A percentile compares a stretch with the other conserved stretches of the same genome.
Conservation (phyloP, 2,888 invertebrate genomes). For the Rosalia funebris region DNA sequence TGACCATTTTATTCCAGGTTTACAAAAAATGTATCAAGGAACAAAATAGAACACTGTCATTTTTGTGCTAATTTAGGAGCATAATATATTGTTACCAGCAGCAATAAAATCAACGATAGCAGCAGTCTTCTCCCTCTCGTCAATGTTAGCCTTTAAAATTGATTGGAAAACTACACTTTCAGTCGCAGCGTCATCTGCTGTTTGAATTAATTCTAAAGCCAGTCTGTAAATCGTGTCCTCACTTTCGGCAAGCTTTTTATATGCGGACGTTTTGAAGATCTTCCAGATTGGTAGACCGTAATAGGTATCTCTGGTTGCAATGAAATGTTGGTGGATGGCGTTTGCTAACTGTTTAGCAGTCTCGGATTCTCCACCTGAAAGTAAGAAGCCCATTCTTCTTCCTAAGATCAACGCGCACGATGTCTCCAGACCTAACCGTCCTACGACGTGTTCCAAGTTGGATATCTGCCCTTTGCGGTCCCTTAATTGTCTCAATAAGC, state of each 20-base stretch:
- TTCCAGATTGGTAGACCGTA: constrained; percentile 88
- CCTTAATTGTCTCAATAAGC: constrained; percentile 71
- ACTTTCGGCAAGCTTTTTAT: constrained; percentile 75
- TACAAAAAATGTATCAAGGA: no score
- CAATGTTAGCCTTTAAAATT: constrained; percentile 77
- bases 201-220: constrained; percentile 81
- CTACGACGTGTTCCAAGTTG: constrained; percentile 78
- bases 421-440: constrained; percentile 83
- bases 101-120: constrained; percentile 88
- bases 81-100: constrained; percentile 65
- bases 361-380: constrained; percentile 58
- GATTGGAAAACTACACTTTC: constrained; percentile 79
- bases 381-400: constrained; percentile 78
- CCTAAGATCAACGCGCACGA: constrained; percentile 84
- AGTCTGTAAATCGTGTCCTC: constrained; percentile 83
- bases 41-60: no score
- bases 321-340: constrained; percentile 82
- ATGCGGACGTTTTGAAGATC: constrained; percentile 77
- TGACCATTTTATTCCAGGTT: no score
- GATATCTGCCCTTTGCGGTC: constrained; percentile 65
- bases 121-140: constrained; percentile 83
- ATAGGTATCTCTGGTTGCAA: constrained; percentile 79
- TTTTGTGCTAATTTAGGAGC: no score
- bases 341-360: constrained; percentile 73
- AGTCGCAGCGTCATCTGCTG: constrained; percentile 67